Conservation (phyloP, 2,888 invertebrate species). For the Bimastos eiseni region DNA sequence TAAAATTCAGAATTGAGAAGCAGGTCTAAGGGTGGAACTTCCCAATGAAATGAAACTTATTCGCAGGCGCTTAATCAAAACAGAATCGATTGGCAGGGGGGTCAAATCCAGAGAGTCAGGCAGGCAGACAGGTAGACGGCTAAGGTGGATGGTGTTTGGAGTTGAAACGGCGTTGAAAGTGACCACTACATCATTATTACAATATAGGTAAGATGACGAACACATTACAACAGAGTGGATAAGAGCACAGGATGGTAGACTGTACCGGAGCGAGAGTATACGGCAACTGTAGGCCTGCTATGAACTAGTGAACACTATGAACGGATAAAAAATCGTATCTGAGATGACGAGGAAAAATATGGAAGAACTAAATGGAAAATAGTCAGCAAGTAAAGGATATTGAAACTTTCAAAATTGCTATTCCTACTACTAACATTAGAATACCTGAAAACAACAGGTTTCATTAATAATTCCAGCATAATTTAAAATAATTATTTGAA, state of each 20-base stretch:
- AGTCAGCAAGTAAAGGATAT: not conserved
- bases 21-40: not conserved
- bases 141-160: too few species aligned
- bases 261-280: not conserved
- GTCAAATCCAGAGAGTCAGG: too few species aligned
- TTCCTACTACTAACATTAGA: not conserved
- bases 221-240: not conserved
- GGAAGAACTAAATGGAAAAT: not conserved
- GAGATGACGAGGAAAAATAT: not conserved
- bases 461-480: conserved; percentile 6
- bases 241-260: not conserved
- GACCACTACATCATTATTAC: not conserved
- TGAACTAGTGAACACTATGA: too few species aligned
- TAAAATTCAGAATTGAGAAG: not conserved
- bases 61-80: not conserved
- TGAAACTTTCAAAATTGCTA: not conserved
- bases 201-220: not conserved
- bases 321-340: not conserved
- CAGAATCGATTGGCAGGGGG: too few species aligned
- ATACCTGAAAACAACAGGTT: not conserved
- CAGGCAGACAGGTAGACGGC: too few species aligned
- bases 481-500: conserved; percentile 8
- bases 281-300: too few species aligned
- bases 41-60: not conserved
- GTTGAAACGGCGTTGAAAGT: too few species aligned